Evolutionary conservation across 2,888 invertebrate genomes (phyloP).

Genomic region (Gisinianus flammeolus): DNA sequence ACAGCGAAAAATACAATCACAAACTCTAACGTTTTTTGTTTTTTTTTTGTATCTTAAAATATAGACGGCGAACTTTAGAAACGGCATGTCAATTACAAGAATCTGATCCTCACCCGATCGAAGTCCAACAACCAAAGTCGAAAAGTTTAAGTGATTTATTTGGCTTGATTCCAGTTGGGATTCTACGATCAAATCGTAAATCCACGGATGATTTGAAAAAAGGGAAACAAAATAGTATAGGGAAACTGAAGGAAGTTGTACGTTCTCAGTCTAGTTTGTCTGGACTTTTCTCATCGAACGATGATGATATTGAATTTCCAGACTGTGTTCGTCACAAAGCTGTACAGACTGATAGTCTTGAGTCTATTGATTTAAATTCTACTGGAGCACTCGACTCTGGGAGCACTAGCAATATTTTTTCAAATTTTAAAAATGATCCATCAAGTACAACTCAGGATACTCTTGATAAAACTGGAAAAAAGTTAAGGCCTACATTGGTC

Average conservation of each 20-base stretch:
- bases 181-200: conserved; percentile 67
- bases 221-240: conserved; percentile 19
- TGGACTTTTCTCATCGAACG: conserved; percentile 12
- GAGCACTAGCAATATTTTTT: not conserved
- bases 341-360: conserved; percentile 56
- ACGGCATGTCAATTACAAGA: conserved; percentile 48
- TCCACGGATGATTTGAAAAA: conserved; percentile 41
- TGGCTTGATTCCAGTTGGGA: conserved; percentile 64
- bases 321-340: conserved; percentile 48
- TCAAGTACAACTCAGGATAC: conserved; percentile 6
- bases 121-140: conserved; percentile 69
- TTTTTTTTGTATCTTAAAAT: not conserved
- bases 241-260: not conserved
- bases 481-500: conserved; percentile 71
- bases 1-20: not conserved
- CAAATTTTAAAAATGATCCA: conserved; percentile 26
- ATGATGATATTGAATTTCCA: conserved; percentile 39
- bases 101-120: conserved; percentile 39
- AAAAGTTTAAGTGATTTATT: conserved; percentile 79
- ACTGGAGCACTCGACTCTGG: conserved; percentile 38
- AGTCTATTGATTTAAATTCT: conserved; percentile 43
- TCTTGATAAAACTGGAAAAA: conserved; percentile 6
- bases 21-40: too few species aligned
- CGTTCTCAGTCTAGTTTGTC: conserved; percentile 41
- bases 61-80: conserved; percentile 54